These are phyloP conservation scores for Cosmorhoe ocellata DNA, from an alignment of 2,888 invertebrate genomes.

Conservation along the genomic window DNA sequence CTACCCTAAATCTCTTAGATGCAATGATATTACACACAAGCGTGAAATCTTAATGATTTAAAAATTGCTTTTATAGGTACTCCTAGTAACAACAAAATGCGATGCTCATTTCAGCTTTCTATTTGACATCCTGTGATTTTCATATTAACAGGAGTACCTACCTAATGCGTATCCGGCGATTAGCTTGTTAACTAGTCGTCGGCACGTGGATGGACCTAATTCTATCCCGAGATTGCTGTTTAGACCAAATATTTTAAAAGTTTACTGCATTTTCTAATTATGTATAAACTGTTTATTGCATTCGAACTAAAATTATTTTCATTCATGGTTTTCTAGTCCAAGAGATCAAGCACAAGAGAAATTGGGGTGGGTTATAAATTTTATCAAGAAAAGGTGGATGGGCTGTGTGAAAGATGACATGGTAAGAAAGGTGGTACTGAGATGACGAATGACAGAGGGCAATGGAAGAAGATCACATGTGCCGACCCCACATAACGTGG, in stretches of 20 bases:
- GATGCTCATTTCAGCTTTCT: conserved; percentile 33
- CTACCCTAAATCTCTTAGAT: background rate
- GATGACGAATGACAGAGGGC: too few species aligned
- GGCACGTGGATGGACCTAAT: conserved; percentile 22
- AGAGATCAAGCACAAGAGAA: too few species aligned
- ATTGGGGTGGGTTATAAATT: too few species aligned
- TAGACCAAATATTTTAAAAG: conserved; percentile 8
- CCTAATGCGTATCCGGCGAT: conserved; percentile 35
- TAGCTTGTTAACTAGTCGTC: conserved; percentile 31
- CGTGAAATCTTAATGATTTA: conserved; percentile 15
- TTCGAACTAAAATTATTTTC: conserved; percentile 3
- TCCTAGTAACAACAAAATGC: conserved; percentile 18
- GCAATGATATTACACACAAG: background rate
- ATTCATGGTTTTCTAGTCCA: conserved; percentile 12
- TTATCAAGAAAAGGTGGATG: too few species aligned
- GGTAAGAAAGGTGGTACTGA: too few species aligned
- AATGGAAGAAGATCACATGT: too few species aligned
- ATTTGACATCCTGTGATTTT: conserved; percentile 37
- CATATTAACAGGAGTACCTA: conserved; percentile 34
- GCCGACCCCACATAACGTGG: too few species aligned
- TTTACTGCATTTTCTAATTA: too few species aligned
- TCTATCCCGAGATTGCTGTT: conserved; percentile 4
- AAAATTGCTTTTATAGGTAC: conserved; percentile 31
- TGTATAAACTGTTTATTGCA: background rate
- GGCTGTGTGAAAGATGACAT: too few species aligned